Base-by-base conservation (phyloP, 2,797 vertebrate genomes). In the Manis pentadactyla region DNA sequence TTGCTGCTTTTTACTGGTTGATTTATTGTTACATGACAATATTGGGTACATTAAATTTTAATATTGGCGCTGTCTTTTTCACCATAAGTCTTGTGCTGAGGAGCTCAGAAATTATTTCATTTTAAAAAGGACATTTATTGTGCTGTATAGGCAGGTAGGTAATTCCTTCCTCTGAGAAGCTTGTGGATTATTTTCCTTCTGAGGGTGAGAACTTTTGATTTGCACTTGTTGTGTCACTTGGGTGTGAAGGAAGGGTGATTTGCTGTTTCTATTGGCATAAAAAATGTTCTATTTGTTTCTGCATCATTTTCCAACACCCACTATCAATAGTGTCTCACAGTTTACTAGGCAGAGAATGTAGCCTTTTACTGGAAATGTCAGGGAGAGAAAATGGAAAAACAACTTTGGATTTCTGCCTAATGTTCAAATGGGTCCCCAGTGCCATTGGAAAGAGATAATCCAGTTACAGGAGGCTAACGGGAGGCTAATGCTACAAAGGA, bases 21-120 rank as follows among this genome's bases (percentile, higher is more conserved):
- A 98, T 98, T 98, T 98, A 98, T 97, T 96, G 85, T 95, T 98
- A 98, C 82, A 85, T 88, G 97, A 98, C 98, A 98, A 95, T 97
- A 98, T 98, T 97, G 89, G 55, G 91, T 96, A 95, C 84, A 97
- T 98, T 97, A 98, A 95, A 98, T 97, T 98, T 98, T 98, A 98
- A 98, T 98, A 98, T 95, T 19, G 59, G 68, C 10, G 39, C 97
- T 98, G 97, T 97, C 96, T 97, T 49, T 98, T 98, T 97, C 97
- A 97, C 97, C 64, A 85, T 96, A 98, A 97, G 97, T 98, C 96
- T 97, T 98, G 94, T 71, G 88, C 75, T 93, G 94, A 98, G 96
- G 78, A 97, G 73, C 95, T 97, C 97, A 98, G 97, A 98, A 98
- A 97, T 98, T 69, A 97, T 91, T 98, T 98, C 7, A 93, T 95